Evolutionary conservation across 2,113 vertebrate species (phyloP), one percentile per base, ranked within the genome.

Genomic region (Mormyrus lacerda): DNA sequence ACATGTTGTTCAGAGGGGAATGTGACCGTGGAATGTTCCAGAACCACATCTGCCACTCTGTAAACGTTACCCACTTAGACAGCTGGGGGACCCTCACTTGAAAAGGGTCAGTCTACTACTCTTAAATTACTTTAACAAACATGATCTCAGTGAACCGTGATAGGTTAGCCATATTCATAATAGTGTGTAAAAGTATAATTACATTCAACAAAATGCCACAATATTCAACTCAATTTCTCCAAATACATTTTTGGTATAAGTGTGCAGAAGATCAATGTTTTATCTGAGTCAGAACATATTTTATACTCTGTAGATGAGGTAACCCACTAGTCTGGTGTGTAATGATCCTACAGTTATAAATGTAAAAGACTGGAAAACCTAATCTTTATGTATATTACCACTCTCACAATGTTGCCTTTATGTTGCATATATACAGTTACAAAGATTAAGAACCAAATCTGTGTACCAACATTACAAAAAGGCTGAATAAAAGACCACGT

Each of bases 341-440:
- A 88, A 65, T 82, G 88, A 91, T 76, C 83, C 91, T 89, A 91
- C 88, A 88, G 42, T 58, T 90, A 88, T 92, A 90, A 89, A 90
- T 90, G 83, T 91, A 53, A 87, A 83, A 87, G 85, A 91, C 51
- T 84, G 87, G 44, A 83, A 88, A 83, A 90, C 65, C 53, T 89
- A 92, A 82, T 93, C 84, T 93, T 91, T 93, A 92, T 93, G 90
- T 93, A 92, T 90, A 91, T 90, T 79, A 91, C 90, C 89, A 91
- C 91, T 90, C 92, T 90, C 93, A 94, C 94, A 90, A 94, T 88
- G 93, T 91, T 95, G 94, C 93, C 93, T 94, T 94, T 92, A 91
- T 93, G 93, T 93, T 92, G 89, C 90, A 92, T 91, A 90, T 79
- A 73, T 88, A 89, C 88, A 88, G 88, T 69, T 89, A 88, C 88